phyloP scores from a whole-genome alignment of 2,797 vertebrate species.

The Scleropages formosus region DNA sequence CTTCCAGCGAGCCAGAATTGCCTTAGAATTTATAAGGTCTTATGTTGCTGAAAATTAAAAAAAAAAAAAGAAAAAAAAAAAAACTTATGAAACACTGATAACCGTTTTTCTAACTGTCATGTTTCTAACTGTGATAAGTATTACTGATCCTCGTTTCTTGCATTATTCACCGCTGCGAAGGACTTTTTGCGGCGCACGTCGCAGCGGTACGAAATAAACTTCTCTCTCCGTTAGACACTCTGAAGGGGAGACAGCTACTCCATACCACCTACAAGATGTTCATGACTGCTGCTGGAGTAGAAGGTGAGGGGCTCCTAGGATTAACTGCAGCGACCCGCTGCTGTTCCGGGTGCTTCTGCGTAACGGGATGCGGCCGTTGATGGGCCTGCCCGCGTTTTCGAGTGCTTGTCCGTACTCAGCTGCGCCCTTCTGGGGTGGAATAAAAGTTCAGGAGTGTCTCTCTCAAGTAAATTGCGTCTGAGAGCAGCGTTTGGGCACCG shows the following conservation, averaged over 20 bases:
- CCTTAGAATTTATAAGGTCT: not conserved
- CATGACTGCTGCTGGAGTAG: slow-evolving; percentile 87
- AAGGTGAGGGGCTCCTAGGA: slow-evolving; percentile 70
- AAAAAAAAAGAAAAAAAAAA: too few relatives aligned
- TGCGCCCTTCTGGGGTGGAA: not conserved
- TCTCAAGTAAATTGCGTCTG: too few relatives aligned
- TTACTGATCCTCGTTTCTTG: not conserved
- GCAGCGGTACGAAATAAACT: not conserved
- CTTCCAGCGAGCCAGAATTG: not conserved
- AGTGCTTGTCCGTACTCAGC: too few relatives aligned
- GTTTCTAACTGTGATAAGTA: not conserved
- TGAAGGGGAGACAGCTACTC: slow-evolving; percentile 87
- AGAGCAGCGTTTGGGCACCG: not conserved
- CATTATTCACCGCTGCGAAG: not conserved
- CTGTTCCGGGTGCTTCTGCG: not conserved
- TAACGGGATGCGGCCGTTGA: not conserved
- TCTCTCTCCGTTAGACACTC: slow-evolving; percentile 59
- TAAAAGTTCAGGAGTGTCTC: too few relatives aligned
- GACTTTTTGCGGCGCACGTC: slow-evolving; percentile 6
- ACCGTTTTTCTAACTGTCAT: too few relatives aligned
- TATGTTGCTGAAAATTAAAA: too few relatives aligned
- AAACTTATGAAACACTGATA: too few relatives aligned
- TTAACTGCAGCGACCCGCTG: not conserved
- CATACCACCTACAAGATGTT: slow-evolving; percentile 97
- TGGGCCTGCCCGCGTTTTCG: not conserved